These are phyloP conservation scores for Hedychridium roseum DNA, from an alignment of 2,888 invertebrate genomes.

Conservation along the genomic window DNA sequence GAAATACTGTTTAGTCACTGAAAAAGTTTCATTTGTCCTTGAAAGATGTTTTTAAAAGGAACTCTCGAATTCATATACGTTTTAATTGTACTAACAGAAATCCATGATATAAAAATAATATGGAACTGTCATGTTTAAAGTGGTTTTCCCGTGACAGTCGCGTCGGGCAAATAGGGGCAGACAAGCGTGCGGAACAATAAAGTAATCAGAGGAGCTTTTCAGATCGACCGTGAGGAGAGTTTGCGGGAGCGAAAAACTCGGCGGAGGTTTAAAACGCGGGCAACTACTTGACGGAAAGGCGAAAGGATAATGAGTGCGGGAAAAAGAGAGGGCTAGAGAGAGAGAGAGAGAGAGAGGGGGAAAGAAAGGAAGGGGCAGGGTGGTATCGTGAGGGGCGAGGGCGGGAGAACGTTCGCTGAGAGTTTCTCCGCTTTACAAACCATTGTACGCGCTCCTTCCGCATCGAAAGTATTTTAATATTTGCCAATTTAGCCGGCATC, in stretches of 20 bases:
- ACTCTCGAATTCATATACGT: too few species aligned
- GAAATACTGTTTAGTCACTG: too few species aligned
- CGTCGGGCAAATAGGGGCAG: conserved; percentile 32
- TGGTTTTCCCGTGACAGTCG: too few species aligned
- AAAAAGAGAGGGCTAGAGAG: too few species aligned
- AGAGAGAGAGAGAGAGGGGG: conserved; percentile 6
- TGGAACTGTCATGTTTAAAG: too few species aligned
- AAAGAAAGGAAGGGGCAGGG: background rate
- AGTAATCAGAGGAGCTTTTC: conserved; percentile 42
- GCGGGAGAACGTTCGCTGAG: conserved; percentile 31
- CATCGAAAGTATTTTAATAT: conserved; percentile 58
- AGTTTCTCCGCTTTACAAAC: conserved; percentile 45
- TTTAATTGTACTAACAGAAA: too few species aligned
- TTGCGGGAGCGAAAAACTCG: conserved; percentile 35
- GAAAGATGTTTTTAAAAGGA: too few species aligned
- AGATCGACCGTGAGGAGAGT: conserved; percentile 30
- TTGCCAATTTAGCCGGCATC: conserved; percentile 51
- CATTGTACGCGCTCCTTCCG: conserved; percentile 45
- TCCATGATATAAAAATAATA: too few species aligned
- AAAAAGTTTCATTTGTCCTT: too few species aligned
- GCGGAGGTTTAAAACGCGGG: conserved; percentile 39
- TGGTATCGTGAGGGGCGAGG: conserved; percentile 4
- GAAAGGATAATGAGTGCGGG: too few species aligned
- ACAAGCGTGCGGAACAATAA: conserved; percentile 46
- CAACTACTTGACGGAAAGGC: conserved; percentile 32